Base-by-base conservation (phyloP, 2,797 vertebrate genomes). In the Cuculus canorus region DNA sequence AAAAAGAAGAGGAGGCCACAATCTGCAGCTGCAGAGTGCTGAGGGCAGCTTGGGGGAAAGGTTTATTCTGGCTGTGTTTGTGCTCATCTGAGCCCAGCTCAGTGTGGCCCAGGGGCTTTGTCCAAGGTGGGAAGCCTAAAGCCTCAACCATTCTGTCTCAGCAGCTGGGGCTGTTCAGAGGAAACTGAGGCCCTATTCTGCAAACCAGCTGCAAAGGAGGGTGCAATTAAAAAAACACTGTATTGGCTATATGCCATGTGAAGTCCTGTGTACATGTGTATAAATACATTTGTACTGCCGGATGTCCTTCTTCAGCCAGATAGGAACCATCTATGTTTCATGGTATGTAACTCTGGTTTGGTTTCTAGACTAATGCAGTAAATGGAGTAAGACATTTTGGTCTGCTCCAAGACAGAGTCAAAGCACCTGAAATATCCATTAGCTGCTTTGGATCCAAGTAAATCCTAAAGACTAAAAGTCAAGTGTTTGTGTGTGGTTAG, bases 401-500 rank as follows among this genome's bases (percentile, higher is more conserved):
- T 85, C 61, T 66, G 57, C 43, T 79, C 45, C 64, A 56, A 30
- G 56, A 78, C 85, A 53, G 18, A 37, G 7, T 53, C 48, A 81
- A 94, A 88, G 17, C 25, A 11, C 32, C 52, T 93, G 52, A 79
- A 95, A 93, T 70, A 92, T 16, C 68, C 23, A 64, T 85, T 71
- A 92, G 48, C 32, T 88, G 22, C 52, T 92, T 86, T 8, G 24
- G 43, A 92, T 84, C 43, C 70, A 72, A 84, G 52, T 25, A 91
- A 90, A 64, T 57, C 18, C 48, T 59, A 72, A 71, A 8, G 41
- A 81, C 77, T 41, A 82, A 82, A 77, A 41, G 30, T 60, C 35
- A 82, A 79, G 30, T 16, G 18, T 21, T 82, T 78, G 13, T 37
- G 9, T 64, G 50, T 54, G 30, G 64, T 61, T 88, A 77, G 21